Conservation (phyloP, 2,113 vertebrate species). For the Vulpes ferrilata region DNA sequence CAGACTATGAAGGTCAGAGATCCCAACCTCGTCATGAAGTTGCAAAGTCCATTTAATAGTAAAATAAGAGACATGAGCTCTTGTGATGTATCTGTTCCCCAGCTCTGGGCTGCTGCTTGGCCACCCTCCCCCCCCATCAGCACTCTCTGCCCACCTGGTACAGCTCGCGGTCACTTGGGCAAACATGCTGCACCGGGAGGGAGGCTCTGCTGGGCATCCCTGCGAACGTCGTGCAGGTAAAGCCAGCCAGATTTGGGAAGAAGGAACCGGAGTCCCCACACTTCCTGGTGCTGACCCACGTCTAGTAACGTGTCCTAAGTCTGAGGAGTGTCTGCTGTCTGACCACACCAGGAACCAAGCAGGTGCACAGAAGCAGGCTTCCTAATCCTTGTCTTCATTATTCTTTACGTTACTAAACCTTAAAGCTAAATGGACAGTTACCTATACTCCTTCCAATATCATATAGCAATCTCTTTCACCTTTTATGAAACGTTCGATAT, state of each 20-base stretch:
- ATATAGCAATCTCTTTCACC: not conserved
- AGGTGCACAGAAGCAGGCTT: not conserved
- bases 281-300: accelerated
- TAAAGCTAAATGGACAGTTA: accelerated
- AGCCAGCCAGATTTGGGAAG: not conserved
- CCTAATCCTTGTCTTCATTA: not conserved
- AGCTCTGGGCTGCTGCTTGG: accelerated
- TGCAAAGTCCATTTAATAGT: accelerated
- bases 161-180: accelerated
- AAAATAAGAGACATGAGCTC: accelerated
- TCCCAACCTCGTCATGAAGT: not conserved
- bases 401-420: not conserved
- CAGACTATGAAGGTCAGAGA: not conserved
- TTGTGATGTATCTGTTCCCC: accelerated
- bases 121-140: not conserved
- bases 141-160: accelerated
- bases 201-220: not conserved
- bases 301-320: accelerated
- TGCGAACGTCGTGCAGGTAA: accelerated
- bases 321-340: not conserved
- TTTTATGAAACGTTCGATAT: not conserved
- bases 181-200: too few species aligned
- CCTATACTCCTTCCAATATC: not conserved
- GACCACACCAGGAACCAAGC: not conserved
- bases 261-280: accelerated